Conservation (phyloP, 2,797 vertebrate species). For the Macropodus opercularis region DNA sequence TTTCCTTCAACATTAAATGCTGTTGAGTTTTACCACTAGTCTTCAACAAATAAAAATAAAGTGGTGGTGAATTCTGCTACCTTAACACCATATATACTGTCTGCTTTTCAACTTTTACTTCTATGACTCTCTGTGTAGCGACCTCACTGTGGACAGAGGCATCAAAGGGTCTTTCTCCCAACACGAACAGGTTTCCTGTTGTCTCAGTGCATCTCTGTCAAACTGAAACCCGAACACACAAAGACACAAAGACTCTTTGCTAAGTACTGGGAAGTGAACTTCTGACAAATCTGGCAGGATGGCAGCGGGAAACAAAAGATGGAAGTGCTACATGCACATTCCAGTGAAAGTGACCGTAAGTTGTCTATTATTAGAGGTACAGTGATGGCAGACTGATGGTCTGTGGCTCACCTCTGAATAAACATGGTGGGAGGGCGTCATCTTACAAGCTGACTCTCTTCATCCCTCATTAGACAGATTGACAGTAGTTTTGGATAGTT, state of each 20-base stretch:
- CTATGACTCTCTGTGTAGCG: too few relatives aligned
- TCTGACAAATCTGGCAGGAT: slow-evolving; percentile 13
- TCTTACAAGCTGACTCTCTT: neutral
- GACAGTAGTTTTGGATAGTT: neutral
- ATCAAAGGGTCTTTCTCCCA: neutral
- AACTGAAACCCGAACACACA: neutral
- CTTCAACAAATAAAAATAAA: neutral
- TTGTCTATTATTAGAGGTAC: neutral
- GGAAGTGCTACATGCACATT: slow-evolving; percentile 14
- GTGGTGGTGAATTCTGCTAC: too few relatives aligned
- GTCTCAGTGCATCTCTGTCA: neutral
- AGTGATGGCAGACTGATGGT: slow-evolving; percentile 7
- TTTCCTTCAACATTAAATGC: neutral
- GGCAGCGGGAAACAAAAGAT: slow-evolving; percentile 29
- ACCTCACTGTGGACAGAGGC: too few relatives aligned
- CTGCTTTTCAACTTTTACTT: too few relatives aligned
- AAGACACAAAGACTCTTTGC: slow-evolving; percentile 14
- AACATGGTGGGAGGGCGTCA: neutral
- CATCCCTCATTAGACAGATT: neutral
- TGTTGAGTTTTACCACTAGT: too few relatives aligned
- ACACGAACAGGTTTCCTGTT: neutral
- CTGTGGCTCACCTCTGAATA: neutral
- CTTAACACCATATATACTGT: too few relatives aligned
- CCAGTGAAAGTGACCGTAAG: neutral
- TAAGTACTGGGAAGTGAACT: slow-evolving; percentile 26